Conservation (phyloP, 2,888 invertebrate species). For the Dastarcus helophoroides region DNA sequence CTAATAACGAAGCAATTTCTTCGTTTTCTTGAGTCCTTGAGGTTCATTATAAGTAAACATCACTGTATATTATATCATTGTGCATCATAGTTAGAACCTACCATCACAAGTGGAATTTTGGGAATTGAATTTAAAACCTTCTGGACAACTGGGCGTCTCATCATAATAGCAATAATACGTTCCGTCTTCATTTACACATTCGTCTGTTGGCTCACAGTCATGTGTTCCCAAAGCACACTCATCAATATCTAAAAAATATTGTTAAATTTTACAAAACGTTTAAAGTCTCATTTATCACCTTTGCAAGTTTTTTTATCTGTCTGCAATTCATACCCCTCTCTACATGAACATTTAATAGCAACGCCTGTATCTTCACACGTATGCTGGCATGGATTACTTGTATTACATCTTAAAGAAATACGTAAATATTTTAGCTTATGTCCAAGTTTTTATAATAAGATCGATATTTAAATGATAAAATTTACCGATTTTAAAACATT, state of each 20-base stretch:
- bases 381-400: constrained; percentile 61
- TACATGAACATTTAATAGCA: constrained; percentile 58
- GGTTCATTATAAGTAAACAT: no score
- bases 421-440: constrained; percentile 6
- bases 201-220: constrained; percentile 37
- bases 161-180: constrained; percentile 39
- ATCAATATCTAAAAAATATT: constrained; percentile 43
- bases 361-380: constrained; percentile 59
- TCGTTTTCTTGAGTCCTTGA: no score
- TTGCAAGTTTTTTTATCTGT: constrained; percentile 55
- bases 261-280: no score
- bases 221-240: constrained; percentile 43
- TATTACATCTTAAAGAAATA: constrained; percentile 46
- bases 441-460: constrained; percentile 16
- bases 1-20: no score
- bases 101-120: constrained; percentile 45
- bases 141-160: constrained; percentile 37
- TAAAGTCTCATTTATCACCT: no score
- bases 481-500: no score
- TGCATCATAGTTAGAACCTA: no score
- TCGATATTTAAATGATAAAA: no score
- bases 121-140: constrained; percentile 45
- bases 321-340: constrained; percentile 55
- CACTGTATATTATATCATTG: not conserved
- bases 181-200: constrained; percentile 46